Conservation (phyloP, 2,113 vertebrate genomes). For the Pelobates fuscus region DNA sequence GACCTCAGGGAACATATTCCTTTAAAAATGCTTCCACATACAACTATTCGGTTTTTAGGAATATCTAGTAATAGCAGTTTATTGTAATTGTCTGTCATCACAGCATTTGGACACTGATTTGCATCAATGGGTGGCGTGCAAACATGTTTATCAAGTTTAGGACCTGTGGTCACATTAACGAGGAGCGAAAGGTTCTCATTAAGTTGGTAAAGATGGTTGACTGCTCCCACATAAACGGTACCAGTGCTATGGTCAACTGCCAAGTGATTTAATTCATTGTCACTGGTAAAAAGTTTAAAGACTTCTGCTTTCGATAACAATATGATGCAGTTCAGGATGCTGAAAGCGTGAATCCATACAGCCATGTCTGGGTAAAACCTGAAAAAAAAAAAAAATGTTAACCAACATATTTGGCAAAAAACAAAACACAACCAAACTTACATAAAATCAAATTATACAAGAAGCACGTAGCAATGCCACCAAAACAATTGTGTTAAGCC, state of each 20-base stretch:
- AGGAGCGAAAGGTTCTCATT: slow-evolving; percentile 62
- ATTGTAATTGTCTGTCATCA: slow-evolving; percentile 80
- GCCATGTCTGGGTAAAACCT: slow-evolving; percentile 68
- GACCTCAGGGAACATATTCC: slow-evolving; percentile 88
- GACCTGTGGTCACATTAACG: slow-evolving; percentile 67
- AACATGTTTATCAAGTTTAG: slow-evolving; percentile 75
- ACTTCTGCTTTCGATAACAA: slow-evolving; percentile 57
- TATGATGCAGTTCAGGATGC: slow-evolving; percentile 59
- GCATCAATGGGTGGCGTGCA: slow-evolving; percentile 89
- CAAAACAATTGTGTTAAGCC: no score
- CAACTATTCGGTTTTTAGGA: slow-evolving; percentile 67
- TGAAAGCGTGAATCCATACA: slow-evolving; percentile 62
- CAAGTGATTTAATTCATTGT: slow-evolving; percentile 83
- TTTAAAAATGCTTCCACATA: slow-evolving; percentile 89
- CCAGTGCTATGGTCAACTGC: slow-evolving; percentile 74
- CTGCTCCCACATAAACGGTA: slow-evolving; percentile 83
- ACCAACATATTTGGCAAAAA: not conserved
- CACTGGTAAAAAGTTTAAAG: slow-evolving; percentile 62
- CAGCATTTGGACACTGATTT: slow-evolving; percentile 74
- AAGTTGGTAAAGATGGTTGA: slow-evolving; percentile 88
- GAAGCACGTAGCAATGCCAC: no score
- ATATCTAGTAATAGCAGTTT: slow-evolving; percentile 86
- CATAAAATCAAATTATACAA: no score
- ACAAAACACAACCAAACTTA: not conserved
- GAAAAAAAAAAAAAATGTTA: slow-evolving; percentile 34